Percentiles rank a stretch among this genome's conserved stretches.
phyloP scores from a whole-genome alignment of 2,797 vertebrate genomes.

The Malurus splendens region DNA sequence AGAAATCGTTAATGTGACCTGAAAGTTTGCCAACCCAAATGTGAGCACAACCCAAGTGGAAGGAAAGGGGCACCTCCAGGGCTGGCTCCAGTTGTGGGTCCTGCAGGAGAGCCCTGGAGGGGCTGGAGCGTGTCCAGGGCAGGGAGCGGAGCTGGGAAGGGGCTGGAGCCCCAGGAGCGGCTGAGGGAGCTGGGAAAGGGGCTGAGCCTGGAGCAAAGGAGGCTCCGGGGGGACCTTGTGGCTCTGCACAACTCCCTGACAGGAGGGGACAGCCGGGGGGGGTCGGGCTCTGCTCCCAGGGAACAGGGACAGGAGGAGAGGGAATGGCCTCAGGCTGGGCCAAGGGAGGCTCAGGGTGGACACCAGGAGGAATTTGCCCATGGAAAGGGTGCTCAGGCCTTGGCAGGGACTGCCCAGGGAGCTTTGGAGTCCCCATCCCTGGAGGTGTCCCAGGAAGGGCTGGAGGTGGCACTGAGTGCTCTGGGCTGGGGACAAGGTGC shows the following conservation, averaged over 20 bases:
- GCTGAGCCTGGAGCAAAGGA: not conserved
- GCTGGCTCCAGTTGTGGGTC: not conserved
- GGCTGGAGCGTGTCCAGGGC: not conserved
- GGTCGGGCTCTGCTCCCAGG: not conserved
- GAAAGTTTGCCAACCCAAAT: accelerated
- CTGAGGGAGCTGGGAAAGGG: not conserved
- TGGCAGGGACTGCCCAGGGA: not conserved
- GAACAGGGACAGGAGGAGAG: not conserved
- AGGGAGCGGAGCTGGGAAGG: not conserved
- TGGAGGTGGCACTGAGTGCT: not conserved
- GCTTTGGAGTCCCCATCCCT: not conserved
- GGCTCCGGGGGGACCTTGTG: not conserved
- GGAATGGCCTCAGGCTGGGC: not conserved
- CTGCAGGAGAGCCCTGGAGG: not conserved
- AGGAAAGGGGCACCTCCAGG: not conserved
- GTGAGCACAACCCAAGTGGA: accelerated
- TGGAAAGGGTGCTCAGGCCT: not conserved
- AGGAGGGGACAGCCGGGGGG: not conserved
- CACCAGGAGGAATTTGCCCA: not conserved
- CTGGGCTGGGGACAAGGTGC: not conserved
- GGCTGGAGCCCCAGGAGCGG: not conserved
- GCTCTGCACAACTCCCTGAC: not conserved
- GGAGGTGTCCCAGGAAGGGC: not conserved
- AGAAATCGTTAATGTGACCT: not conserved
- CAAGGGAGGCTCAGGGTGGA: not conserved